Evolutionary conservation across 2,888 invertebrate species (phyloP).

Genomic region (Eilema depressum): DNA sequence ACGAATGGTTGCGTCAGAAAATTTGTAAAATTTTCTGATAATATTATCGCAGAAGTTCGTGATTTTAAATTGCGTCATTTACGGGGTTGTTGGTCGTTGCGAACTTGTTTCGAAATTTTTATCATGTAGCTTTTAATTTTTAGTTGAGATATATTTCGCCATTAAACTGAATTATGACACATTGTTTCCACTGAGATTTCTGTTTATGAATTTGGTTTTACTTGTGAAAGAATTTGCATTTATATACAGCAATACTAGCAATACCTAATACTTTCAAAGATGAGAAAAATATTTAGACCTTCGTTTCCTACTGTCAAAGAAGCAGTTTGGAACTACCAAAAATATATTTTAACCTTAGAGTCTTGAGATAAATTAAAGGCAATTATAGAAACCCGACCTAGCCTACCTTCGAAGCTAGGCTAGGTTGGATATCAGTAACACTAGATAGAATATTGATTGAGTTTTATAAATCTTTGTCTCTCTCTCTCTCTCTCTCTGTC

Average conservation of each 20-base stretch:
- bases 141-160: not conserved
- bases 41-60: conserved; percentile 48
- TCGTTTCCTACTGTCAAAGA: too few relatives aligned
- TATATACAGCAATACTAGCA: not conserved
- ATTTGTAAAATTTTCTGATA: conserved; percentile 42
- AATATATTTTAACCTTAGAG: too few relatives aligned
- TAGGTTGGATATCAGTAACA: too few relatives aligned
- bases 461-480: too few relatives aligned
- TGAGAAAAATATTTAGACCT: not conserved
- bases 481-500: too few relatives aligned
- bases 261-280: not conserved
- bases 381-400: too few relatives aligned
- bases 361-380: too few relatives aligned
- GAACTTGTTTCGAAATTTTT: conserved; percentile 30
- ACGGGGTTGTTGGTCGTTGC: conserved; percentile 37
- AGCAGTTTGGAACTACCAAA: too few relatives aligned
- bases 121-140: not conserved
- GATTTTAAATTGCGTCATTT: conserved; percentile 47
- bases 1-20: conserved; percentile 49
- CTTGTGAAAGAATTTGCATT: not conserved
- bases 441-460: too few relatives aligned
- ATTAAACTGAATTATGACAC: not conserved
- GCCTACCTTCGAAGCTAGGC: too few relatives aligned
- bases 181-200: not conserved
- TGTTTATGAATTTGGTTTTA: not conserved